A percentile compares a stretch with the other conserved stretches of the same genome.
Evolutionary conservation across 2,888 invertebrate genomes (phyloP).

Genomic region (Stictocephala bisonia): DNA sequence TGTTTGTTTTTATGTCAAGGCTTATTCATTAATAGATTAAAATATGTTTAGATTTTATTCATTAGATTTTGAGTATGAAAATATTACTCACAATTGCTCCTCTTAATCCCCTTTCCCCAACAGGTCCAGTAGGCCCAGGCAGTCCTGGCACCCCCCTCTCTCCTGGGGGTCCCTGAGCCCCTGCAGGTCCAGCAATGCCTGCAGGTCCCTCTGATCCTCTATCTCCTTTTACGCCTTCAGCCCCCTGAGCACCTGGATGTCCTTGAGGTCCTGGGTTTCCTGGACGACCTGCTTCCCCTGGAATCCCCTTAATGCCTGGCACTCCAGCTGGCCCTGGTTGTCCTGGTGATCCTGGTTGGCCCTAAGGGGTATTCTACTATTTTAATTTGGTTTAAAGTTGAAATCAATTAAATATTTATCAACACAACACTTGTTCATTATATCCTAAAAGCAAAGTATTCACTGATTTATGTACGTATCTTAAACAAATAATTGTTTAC

Average conservation of each 20-base stretch:
- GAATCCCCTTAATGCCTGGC: constrained; percentile 70
- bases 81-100: constrained; percentile 70
- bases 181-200: constrained; percentile 78
- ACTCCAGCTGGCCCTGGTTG: constrained; percentile 74
- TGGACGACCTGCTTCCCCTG: constrained; percentile 75
- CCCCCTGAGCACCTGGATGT: constrained; percentile 76
- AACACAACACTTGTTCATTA: no score
- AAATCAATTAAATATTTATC: no score
- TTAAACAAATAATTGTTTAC: no score
- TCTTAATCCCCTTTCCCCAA: constrained; percentile 74
- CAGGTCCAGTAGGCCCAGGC: constrained; percentile 72
- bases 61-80: no score
- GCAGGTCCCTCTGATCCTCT: constrained; percentile 73
- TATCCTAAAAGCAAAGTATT: no score
- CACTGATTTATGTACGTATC: no score
- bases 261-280: constrained; percentile 79
- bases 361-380: no score
- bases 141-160: constrained; percentile 71
- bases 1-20: no score
- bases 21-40: no score
- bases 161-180: constrained; percentile 77
- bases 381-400: no score
- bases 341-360: constrained; percentile 77
- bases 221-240: constrained; percentile 72
- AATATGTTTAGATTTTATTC: no score